Percentiles rank a stretch among this genome's conserved stretches.
These are phyloP conservation scores for Hydrocynus forskahlii DNA, from an alignment of 2,797 vertebrate genomes.

Conservation along the genomic window DNA sequence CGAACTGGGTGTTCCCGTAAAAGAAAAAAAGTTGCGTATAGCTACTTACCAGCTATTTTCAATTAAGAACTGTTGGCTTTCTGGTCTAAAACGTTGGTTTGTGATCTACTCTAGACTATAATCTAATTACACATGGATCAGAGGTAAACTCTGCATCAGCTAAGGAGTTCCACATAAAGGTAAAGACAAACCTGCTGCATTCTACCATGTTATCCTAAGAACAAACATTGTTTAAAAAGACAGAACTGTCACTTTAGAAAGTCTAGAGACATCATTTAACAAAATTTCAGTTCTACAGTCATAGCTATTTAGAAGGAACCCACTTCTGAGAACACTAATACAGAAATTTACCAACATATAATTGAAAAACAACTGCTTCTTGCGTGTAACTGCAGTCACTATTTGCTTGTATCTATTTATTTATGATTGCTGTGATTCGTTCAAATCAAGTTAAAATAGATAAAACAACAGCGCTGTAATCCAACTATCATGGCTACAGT, in stretches of 20 bases:
- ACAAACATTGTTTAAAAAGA: constrained; percentile 24
- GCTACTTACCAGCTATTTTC: constrained; percentile 41
- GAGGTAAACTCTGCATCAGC: constrained; percentile 7
- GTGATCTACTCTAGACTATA: constrained; percentile 2
- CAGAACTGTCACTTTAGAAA: not conserved
- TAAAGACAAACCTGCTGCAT: constrained; percentile 37
- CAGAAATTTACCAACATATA: not conserved
- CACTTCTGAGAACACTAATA: not conserved
- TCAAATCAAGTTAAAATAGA: no score
- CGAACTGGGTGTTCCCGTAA: not conserved
- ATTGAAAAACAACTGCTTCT: no score
- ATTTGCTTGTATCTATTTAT: no score
- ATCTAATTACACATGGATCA: constrained; percentile 2
- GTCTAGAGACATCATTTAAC: not conserved
- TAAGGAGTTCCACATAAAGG: constrained; percentile 20
- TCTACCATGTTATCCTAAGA: constrained; percentile 50
- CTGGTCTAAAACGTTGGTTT: constrained; percentile 4
- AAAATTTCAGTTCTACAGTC: not conserved
- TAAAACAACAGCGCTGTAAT: no score
- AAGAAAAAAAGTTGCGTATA: constrained; percentile 11
- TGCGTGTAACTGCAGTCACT: no score
- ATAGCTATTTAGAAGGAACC: not conserved
- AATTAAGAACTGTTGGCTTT: not conserved
- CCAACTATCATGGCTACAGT: no score
- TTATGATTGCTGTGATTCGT: no score